Evolutionary conservation across 1,140 invertebrate species (phyloP), one percentile per base, ranked within the genome.

Genomic region (Nebria ingens): DNA sequence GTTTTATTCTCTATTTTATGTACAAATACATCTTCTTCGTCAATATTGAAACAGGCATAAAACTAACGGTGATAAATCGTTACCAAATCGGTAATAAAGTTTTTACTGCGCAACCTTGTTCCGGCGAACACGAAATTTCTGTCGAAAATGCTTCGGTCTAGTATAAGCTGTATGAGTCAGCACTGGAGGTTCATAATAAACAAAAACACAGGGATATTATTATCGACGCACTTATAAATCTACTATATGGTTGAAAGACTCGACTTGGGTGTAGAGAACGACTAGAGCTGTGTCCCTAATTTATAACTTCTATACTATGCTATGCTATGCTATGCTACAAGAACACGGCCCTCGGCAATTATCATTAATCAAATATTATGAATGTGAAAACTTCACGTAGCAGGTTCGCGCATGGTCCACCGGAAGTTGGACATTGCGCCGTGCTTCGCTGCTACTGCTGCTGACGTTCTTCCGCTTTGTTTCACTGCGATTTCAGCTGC

Each of bases 381-480:
- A 45, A 45, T 45, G 40, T 45, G 40, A 45, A 45, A 45, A 45
- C 40, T 45, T 45, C n/a, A n/a, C n/a, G n/a, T n/a, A n/a, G 17
- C 15, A 45, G 6, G 25, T 34, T 34, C 6, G 25, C 25, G n/a
- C 25, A 34, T 34, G 25, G 25, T 34, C 25, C 25, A n/a, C 25
- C 25, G 25, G 25, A 34, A 34, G 25, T 34, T n/a, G 25, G n/a
- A 34, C 25, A 34, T 9, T 9, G n/a, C n/a, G n/a, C n/a, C n/a
- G n/a, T n/a, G n/a, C n/a, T n/a, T n/a, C n/a, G n/a, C n/a, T n/a
- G n/a, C n/a, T n/a, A n/a, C n/a, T n/a, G n/a, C n/a, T n/a, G n/a
- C n/a, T n/a, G n/a, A n/a, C n/a, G n/a, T n/a, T n/a, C n/a, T n/a
- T n/a, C n/a, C n/a, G n/a, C n/a, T n/a, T n/a, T n/a, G n/a, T n/a